Base-by-base conservation (phyloP, 1,140 invertebrate genomes). In the Neodiprion lecontei region DNA sequence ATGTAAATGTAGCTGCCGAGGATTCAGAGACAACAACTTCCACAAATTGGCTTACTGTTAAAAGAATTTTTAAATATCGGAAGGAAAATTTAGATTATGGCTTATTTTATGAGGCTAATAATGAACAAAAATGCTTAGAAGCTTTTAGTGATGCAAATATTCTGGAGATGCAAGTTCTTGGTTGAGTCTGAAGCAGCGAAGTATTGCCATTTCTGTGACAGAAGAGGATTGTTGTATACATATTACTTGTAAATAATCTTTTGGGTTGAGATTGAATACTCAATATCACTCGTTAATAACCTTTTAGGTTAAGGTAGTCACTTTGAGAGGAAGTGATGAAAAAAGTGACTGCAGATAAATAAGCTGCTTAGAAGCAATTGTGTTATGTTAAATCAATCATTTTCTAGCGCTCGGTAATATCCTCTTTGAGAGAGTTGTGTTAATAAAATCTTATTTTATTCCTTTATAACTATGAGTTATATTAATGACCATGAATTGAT, bases 291-390 rank as follows among this genome's bases (percentile, higher is more conserved):
- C 11, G 8, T 61, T 1, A 61, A 8, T 7, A 12, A 61, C 2
- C 28, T 61, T 61, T 61, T 8, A n/a, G n/a, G n/a, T 12, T 12
- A 68, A 69, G 73, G 9, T 1, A 21, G 69, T 48, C 67, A 74
- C 61, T n/a, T 47, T 40, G 65, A 48, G 69, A 28, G 28, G 28
- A 23, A 48, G 40, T 8, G 47, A 69, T 74, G 67, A 50, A 69
- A 8, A 74, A 23, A n/a, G 66, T 69, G 40, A 7, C 67, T 40
- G 28, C 0, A 40, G 2, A 40, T 40, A 5, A 40, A 40, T 40
- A 0, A 40, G 5, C 28, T 40, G 28, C 28, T 40, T 40, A 40
- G 5, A 40, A 2, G 5, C 28, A 40, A 40, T 40, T 40, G 28
- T 40, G 1, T 5, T 40, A 40, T 40, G 1, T 40, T 40, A 5